Percentiles rank a stretch among this genome's conserved stretches.
Evolutionary conservation across 2,797 vertebrate genomes (phyloP).

Genomic region (Xerus rutilus): DNA sequence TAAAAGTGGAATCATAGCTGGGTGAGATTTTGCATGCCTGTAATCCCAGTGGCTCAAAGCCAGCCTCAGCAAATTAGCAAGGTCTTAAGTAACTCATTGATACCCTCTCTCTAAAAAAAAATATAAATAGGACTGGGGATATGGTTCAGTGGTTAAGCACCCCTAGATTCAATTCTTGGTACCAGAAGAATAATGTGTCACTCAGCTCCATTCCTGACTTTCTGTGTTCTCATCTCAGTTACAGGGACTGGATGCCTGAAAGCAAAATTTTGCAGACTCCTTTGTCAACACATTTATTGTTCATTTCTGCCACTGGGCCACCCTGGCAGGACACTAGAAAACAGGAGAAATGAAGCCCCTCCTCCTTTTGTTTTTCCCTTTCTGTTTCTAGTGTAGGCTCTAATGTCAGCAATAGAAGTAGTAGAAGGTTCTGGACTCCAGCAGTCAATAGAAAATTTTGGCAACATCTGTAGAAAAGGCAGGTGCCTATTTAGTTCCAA

Average conservation of each 20-base stretch:
- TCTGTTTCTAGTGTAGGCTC: neutral
- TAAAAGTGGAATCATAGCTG: neutral
- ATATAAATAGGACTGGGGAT: no score
- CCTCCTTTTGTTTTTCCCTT: neutral
- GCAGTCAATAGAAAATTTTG: neutral
- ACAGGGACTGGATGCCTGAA: neutral
- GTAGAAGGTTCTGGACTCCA: neutral
- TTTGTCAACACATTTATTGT: neutral
- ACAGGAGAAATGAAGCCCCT: neutral
- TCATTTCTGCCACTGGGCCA: neutral
- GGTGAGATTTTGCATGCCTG: no score
- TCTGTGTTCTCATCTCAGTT: conserved; percentile 5
- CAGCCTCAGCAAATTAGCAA: no score
- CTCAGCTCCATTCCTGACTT: neutral
- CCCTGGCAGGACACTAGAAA: neutral
- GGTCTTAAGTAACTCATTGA: no score
- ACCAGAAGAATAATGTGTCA: neutral
- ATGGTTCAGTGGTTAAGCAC: no score
- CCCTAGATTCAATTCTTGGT: no score
- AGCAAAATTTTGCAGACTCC: neutral
- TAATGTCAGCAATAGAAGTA: neutral
- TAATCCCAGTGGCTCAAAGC: no score
- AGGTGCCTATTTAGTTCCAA: neutral
- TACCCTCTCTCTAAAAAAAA: no score
- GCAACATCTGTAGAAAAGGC: neutral